Evolutionary conservation across 2,113 vertebrate genomes (phyloP).

Genomic region (Larimichthys crocea): DNA sequence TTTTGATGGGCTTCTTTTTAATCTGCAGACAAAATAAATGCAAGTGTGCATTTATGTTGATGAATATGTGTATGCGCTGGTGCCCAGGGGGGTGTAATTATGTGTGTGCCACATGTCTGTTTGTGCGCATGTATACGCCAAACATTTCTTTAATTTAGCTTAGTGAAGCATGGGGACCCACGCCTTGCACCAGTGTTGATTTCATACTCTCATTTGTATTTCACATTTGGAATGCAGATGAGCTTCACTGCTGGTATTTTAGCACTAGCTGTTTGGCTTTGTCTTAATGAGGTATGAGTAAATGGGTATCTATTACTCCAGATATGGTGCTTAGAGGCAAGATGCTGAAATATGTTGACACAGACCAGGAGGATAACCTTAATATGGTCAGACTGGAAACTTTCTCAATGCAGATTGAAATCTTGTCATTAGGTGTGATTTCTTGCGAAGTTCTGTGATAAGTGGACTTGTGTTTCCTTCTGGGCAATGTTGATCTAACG

Average conservation of each 20-base stretch:
- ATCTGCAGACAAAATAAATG: conserved; percentile 54
- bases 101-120: conserved; percentile 23
- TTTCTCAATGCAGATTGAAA: conserved; percentile 44
- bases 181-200: conserved; percentile 62
- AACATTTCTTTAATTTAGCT: conserved; percentile 74
- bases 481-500: conserved; percentile 19
- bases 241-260: conserved; percentile 64
- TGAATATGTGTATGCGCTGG: conserved; percentile 18
- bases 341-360: conserved; percentile 56
- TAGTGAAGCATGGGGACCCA: conserved; percentile 72
- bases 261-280: conserved; percentile 66
- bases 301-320: conserved; percentile 56
- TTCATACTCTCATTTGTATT: conserved; percentile 71
- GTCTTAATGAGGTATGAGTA: conserved; percentile 74
- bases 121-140: conserved; percentile 38
- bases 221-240: conserved; percentile 75
- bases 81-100: conserved; percentile 6
- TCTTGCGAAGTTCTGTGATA: conserved; percentile 42
- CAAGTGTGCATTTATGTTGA: conserved; percentile 8
- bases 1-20: conserved; percentile 60
- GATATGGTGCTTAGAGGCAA: conserved; percentile 48
- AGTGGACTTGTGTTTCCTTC: conserved; percentile 35
- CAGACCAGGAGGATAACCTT: conserved; percentile 45
- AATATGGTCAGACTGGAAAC: conserved; percentile 63
- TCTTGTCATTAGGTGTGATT: conserved; percentile 51